Evolutionary conservation across 2,113 vertebrate species (phyloP).

Genomic region (Alexandromys fortis): DNA sequence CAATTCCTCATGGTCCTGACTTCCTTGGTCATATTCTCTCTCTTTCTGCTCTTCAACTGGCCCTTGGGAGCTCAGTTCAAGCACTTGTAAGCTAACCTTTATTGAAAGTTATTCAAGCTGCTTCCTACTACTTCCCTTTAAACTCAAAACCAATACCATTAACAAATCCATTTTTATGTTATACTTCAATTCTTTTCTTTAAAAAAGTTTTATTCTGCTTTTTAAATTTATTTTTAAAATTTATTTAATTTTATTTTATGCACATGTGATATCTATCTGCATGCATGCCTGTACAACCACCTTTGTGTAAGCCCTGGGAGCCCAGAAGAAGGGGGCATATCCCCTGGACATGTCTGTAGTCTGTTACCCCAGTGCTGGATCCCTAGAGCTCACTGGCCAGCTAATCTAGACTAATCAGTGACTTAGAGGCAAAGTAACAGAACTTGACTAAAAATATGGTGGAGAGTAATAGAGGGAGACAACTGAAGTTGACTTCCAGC

Average conservation of each 20-base stretch:
- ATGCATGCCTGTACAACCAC: background rate
- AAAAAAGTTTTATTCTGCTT: background rate
- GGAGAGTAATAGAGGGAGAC: background rate
- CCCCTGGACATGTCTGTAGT: background rate
- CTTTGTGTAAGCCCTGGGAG: background rate
- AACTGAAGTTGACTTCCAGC: background rate
- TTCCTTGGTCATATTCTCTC: too few species aligned
- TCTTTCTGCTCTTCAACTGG: too few species aligned
- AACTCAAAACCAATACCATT: background rate
- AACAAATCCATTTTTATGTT: background rate
- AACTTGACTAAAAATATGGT: background rate
- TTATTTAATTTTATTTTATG: background rate
- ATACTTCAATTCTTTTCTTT: constrained; percentile 12
- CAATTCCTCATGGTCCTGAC: too few species aligned
- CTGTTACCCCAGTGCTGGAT: background rate
- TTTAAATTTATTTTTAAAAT: background rate
- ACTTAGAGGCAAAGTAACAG: background rate
- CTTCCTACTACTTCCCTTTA: background rate
- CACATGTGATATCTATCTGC: background rate
- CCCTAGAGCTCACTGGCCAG: background rate
- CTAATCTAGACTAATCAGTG: background rate
- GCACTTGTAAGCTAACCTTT: background rate
- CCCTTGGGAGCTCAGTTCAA: background rate
- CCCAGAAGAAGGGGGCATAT: background rate
- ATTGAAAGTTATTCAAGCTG: background rate